A percentile compares a stretch with the other conserved stretches of the same genome.
Evolutionary conservation across 2,797 vertebrate species (phyloP).

Genomic region (Cossypha polioptera): DNA sequence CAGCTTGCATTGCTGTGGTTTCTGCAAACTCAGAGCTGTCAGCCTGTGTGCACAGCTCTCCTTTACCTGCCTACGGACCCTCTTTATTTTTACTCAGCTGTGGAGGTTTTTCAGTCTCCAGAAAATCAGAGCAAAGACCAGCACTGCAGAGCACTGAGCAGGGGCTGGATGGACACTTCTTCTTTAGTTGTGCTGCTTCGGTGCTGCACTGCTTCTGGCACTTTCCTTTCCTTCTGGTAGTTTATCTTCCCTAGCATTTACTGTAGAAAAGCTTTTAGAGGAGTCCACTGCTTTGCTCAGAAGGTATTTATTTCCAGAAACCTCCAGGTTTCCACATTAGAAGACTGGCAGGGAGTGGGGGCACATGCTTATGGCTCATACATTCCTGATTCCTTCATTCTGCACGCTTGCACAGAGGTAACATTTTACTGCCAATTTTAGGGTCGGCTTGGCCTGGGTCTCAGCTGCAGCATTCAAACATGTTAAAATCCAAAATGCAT

Average conservation of each 20-base stretch:
- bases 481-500: slow-evolving; percentile 21
- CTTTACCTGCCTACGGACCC: not conserved
- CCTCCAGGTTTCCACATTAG: not conserved
- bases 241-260: not conserved
- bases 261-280: not conserved
- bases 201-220: not conserved
- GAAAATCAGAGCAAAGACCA: not conserved
- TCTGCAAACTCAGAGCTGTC: not conserved
- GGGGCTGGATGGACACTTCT: not conserved
- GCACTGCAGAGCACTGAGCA: fast-evolving
- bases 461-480: slow-evolving; percentile 44
- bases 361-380: not conserved
- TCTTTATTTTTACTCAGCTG: not conserved
- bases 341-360: not conserved
- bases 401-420: not conserved
- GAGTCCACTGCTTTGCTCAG: not conserved
- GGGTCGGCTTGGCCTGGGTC: slow-evolving; percentile 17
- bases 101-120: not conserved
- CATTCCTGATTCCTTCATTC: not conserved
- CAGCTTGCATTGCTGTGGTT: not conserved
- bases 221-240: not conserved
- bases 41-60: not conserved
- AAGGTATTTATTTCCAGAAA: not conserved
- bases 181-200: not conserved
- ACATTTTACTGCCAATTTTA: slow-evolving; percentile 36